Evolutionary conservation across 2,113 vertebrate genomes (phyloP), one percentile per base, ranked within the genome.

Genomic region (Polyodon spathula): DNA sequence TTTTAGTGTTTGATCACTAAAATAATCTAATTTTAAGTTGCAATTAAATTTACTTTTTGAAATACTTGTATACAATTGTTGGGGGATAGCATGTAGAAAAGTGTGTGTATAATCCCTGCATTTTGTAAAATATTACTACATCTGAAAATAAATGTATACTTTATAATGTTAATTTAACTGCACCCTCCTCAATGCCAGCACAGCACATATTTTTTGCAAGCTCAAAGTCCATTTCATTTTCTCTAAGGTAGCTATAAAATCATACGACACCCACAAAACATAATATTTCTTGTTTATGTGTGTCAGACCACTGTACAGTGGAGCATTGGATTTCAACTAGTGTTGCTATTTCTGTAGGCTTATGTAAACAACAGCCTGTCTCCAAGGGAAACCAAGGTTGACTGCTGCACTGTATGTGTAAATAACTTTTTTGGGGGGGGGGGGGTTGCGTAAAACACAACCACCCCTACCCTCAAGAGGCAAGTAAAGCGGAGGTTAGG

Each of bases 231-330:
- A 54, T 68, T 61, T 17, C 37, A 42, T 17, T 58, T 7, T 67
- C 66, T 58, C 70, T 63, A 65, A 66, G 72, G 70, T 56, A 62
- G 74, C 68, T 55, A 63, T 78, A 60, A 73, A 80, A 79, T 73
- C 72, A 74, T 67, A 62, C 65, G 66, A 62, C 66, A 72, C 72
- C 79, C 76, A 65, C 74, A 77, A 76, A 79, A 73, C 63, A 66
- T 79, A 80, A 82, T 73, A 80, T 80, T 79, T 71, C 69, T 72
- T 72, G 70, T 78, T 81, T 80, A 76, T 81, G 71, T 75, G 63
- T 74, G 63, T 38, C 54, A 48, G 65, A 37, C 53, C 56, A 54
- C 58, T 41, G 44, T 14, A 27, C 27, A 39, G 48, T 63, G 67
- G 62, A 61, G 73, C 60, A 66, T 78, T 69, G 68, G 69, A 70